Percentiles rank a stretch among this genome's conserved stretches.
Conservation (phyloP, 2,797 vertebrate species). For the Pipistrellus nathusii region DNA sequence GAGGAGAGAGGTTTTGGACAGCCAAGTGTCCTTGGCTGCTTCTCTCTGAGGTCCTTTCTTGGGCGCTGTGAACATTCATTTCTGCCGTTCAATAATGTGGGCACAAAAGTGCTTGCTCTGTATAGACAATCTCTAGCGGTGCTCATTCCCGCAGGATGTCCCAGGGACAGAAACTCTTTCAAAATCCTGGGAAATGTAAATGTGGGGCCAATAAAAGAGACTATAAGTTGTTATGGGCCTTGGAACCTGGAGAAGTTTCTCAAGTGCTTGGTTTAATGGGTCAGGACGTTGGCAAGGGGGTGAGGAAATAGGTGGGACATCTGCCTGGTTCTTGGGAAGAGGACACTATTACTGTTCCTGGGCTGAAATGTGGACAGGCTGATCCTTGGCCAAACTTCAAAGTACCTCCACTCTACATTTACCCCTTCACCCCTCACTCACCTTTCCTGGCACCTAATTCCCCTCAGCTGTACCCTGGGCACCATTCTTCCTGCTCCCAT, state of each 20-base stretch:
- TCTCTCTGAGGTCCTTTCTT: slow-evolving; percentile 19
- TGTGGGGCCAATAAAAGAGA: slow-evolving; percentile 7
- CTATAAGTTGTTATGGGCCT: background rate
- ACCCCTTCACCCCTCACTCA: background rate
- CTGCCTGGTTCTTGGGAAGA: background rate
- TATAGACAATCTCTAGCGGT: background rate
- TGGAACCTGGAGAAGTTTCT: background rate
- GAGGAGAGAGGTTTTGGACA: slow-evolving; percentile 29
- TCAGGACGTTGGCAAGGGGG: background rate
- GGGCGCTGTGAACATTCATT: slow-evolving; percentile 4
- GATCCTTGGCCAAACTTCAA: background rate
- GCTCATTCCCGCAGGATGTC: background rate
- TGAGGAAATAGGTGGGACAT: background rate
- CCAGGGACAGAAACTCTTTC: slow-evolving; percentile 1
- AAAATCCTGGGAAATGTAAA: slow-evolving; percentile 9
- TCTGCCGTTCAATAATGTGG: background rate
- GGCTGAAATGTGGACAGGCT: background rate
- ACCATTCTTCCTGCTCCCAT: background rate
- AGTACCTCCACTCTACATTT: slow-evolving; percentile 10
- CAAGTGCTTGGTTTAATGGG: slow-evolving; percentile 16
- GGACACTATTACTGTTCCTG: background rate
- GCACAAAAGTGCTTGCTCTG: background rate
- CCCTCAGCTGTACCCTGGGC: background rate
- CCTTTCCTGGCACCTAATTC: slow-evolving; percentile 25
- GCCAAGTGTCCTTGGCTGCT: slow-evolving; percentile 21